Conservation (phyloP, 2,888 invertebrate species). For the Chirona hameri region DNA sequence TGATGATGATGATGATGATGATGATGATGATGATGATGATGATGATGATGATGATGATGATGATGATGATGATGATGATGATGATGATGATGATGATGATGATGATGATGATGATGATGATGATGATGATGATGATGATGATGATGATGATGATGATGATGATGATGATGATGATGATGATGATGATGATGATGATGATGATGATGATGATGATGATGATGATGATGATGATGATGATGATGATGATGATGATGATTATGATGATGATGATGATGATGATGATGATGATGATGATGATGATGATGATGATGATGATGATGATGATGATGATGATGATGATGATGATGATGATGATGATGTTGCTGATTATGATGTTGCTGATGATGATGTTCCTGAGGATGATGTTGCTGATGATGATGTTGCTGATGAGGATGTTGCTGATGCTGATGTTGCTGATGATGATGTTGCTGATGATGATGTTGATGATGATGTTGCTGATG, state of each 20-base stretch:
- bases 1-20: conserved; percentile 22
- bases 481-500: no score
- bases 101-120: conserved; percentile 22
- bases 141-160: conserved; percentile 22
- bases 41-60: conserved; percentile 22
- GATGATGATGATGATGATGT: conserved; percentile 22
- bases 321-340: conserved; percentile 22
- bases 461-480: no score
- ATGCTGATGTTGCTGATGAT: no score
- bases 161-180: conserved; percentile 22
- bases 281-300: conserved; percentile 22
- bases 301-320: conserved; percentile 22
- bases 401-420: no score
- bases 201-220: conserved; percentile 22
- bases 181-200: conserved; percentile 22
- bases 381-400: no score
- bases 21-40: conserved; percentile 22
- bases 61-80: conserved; percentile 22
- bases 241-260: no score
- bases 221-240: conserved; percentile 22
- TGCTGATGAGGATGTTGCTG: no score
- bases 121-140: conserved; percentile 22
- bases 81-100: conserved; percentile 22
- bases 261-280: no score
- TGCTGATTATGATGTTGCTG: no score